Percentiles rank a stretch among this genome's conserved stretches.
phyloP scores from a whole-genome alignment of 2,113 vertebrate genomes.

The Colaptes auratus region DNA sequence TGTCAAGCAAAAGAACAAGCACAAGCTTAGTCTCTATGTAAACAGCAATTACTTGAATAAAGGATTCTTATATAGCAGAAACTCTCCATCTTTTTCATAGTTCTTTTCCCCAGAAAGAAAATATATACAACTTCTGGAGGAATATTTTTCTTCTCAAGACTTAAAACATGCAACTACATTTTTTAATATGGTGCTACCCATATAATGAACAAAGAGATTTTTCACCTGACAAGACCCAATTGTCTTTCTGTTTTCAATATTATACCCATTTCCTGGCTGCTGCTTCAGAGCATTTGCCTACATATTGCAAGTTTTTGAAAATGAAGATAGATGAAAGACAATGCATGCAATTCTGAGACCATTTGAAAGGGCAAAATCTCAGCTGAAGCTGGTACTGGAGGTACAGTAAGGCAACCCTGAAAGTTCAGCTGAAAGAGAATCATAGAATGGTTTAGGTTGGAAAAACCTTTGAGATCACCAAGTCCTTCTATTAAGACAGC shows the following conservation, averaged over 20 bases:
- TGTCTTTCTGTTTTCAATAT: not conserved
- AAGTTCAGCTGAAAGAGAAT: not conserved
- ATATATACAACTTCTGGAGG: not conserved
- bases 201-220: not conserved
- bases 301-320: not conserved
- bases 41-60: slow-evolving; percentile 20
- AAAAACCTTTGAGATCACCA: not conserved
- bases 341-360: not conserved
- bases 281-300: not conserved
- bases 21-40: not conserved
- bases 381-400: rapidly evolving
- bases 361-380: not conserved
- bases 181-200: not conserved
- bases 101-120: not conserved
- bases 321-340: not conserved
- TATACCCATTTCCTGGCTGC: not conserved
- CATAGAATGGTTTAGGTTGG: not conserved
- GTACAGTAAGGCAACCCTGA: not conserved
- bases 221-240: not conserved
- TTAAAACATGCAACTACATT: not conserved
- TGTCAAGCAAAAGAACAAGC: not conserved
- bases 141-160: slow-evolving; percentile 40
- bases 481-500: not conserved
- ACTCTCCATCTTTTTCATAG: not conserved
- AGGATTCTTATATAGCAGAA: not conserved